These are phyloP conservation scores for Halictus rubicundus DNA, from an alignment of 1,140 invertebrate species.

Conservation along the genomic window DNA sequence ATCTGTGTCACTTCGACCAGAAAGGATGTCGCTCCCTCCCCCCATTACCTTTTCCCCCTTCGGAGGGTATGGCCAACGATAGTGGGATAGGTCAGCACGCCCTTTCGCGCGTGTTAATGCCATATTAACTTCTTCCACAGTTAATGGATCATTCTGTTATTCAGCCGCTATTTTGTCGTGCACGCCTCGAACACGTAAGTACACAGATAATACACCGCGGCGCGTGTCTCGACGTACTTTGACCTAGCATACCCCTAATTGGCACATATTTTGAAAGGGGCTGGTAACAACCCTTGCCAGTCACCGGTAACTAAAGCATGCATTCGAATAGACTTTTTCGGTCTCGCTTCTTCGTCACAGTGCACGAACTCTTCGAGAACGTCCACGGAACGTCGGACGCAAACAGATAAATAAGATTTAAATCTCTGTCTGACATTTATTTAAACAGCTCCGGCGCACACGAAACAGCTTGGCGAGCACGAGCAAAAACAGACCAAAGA, in stretches of 20 bases:
- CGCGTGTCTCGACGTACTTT: conserved; percentile 21
- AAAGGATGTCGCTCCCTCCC: conserved; percentile 42
- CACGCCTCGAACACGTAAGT: conserved; percentile 36
- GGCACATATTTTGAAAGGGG: conserved; percentile 26
- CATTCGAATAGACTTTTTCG: neutral
- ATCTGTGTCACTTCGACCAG: conserved; percentile 45
- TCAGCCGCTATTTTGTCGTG: conserved; percentile 45
- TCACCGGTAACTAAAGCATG: conserved; percentile 1
- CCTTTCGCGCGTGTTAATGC: conserved; percentile 63
- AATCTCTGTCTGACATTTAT: too few species aligned
- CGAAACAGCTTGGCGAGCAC: too few species aligned
- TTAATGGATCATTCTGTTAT: conserved; percentile 66
- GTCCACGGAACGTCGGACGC: too few species aligned
- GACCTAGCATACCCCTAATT: conserved; percentile 31
- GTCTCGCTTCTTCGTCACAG: neutral
- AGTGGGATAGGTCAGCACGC: conserved; percentile 69
- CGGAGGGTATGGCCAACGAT: conserved; percentile 35
- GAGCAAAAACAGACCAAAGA: too few species aligned
- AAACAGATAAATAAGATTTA: too few species aligned
- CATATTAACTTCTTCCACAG: conserved; percentile 61
- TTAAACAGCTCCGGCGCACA: too few species aligned
- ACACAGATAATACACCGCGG: conserved; percentile 12
- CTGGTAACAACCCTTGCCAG: neutral
- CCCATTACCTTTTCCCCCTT: conserved; percentile 59
- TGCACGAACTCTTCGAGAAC: neutral